These are phyloP conservation scores for Pogonomyrmex californicus DNA, from an alignment of 1,140 invertebrate species.

Conservation along the genomic window DNA sequence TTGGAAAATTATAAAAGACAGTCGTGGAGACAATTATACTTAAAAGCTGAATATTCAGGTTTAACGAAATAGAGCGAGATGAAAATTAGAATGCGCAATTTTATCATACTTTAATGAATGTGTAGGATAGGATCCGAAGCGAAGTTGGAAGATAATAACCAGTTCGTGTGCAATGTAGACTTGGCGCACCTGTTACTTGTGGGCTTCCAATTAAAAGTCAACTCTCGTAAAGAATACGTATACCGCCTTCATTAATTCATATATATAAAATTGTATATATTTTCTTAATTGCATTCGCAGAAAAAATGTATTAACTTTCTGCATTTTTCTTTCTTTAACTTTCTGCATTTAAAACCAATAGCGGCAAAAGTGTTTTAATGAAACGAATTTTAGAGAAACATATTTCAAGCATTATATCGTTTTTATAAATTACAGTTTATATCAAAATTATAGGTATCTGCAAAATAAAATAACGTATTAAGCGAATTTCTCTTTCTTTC, in stretches of 20 bases:
- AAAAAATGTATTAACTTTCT: background rate
- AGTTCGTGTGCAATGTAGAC: conserved; percentile 37
- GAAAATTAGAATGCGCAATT: conserved; percentile 65
- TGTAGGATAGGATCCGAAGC: conserved; percentile 40
- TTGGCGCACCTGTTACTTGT: conserved; percentile 66
- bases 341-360: background rate
- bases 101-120: conserved; percentile 69
- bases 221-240: conserved; percentile 27
- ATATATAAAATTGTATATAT: conserved; percentile 22
- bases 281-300: conserved; percentile 12
- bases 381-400: background rate
- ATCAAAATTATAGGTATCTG: background rate
- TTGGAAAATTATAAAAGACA: conserved; percentile 18
- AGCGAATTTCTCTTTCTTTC: background rate
- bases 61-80: conserved; percentile 44
- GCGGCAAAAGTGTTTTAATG: background rate
- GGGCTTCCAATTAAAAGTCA: conserved; percentile 69
- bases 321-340: background rate
- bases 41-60: conserved; percentile 32
- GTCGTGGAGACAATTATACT: conserved; percentile 52
- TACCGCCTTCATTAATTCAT: conserved; percentile 42
- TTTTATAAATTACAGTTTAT: background rate
- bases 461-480: background rate
- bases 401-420: background rate
- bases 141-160: conserved; percentile 64